phyloP scores from a whole-genome alignment of 2,113 vertebrate genomes.

The Heloderma charlesbogerti region DNA sequence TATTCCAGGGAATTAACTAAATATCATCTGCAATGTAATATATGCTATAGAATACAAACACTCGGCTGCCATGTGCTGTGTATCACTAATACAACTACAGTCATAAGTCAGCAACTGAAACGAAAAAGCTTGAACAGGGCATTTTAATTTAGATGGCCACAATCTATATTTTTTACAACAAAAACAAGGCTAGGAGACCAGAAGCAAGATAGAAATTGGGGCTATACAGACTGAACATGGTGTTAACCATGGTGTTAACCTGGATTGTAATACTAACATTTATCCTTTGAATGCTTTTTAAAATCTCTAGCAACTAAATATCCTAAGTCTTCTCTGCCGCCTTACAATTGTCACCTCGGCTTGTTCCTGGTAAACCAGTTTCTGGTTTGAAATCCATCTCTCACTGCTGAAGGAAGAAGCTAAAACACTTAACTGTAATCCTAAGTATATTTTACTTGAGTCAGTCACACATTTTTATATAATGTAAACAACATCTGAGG shows the following conservation, averaged over 20 bases:
- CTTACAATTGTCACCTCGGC: neutral
- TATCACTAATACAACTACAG: too few species aligned
- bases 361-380: too few species aligned
- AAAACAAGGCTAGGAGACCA: neutral
- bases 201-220: neutral
- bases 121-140: neutral
- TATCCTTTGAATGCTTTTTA: neutral
- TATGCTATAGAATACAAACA: neutral
- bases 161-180: neutral
- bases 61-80: too few species aligned
- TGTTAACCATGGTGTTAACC: neutral
- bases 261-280: neutral
- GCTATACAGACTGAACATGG: neutral
- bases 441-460: neutral
- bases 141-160: neutral
- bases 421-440: neutral
- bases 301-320: neutral
- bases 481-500: neutral
- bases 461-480: neutral
- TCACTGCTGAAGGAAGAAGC: neutral
- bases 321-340: neutral
- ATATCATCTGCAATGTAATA: neutral
- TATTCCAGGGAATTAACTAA: neutral
- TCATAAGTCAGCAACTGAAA: too few species aligned
- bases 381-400: neutral